Evolutionary conservation across 2,797 vertebrate species (phyloP).

Genomic region (Sphaeramia orbicularis): DNA sequence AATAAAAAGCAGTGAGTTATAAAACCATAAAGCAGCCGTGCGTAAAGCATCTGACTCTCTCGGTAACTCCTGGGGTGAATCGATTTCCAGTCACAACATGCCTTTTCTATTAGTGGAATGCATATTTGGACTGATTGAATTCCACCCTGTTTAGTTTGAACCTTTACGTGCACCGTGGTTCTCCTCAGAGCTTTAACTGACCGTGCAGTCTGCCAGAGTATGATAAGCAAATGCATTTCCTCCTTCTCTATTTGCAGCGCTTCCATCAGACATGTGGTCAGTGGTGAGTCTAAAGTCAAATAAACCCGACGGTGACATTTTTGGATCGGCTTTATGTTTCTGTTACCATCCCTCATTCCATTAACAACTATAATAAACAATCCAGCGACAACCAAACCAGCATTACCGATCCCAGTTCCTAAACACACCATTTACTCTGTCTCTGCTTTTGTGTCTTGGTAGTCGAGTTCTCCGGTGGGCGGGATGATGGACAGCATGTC

Average conservation of each 20-base stretch:
- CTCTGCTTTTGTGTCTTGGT: slow-evolving; percentile 26
- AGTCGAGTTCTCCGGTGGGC: slow-evolving; percentile 91
- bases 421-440: slow-evolving; percentile 16
- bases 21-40: slow-evolving; percentile 63
- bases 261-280: slow-evolving; percentile 18
- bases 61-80: slow-evolving; percentile 69
- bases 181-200: slow-evolving; percentile 28
- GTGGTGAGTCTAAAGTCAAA: slow-evolving; percentile 38
- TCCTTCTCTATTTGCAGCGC: neutral
- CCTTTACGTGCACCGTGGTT: slow-evolving; percentile 28
- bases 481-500: slow-evolving; percentile 92
- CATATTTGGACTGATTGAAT: slow-evolving; percentile 67
- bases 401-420: neutral
- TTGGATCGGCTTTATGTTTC: too few relatives aligned
- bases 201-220: slow-evolving; percentile 19
- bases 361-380: slow-evolving; percentile 47
- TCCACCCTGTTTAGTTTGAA: slow-evolving; percentile 46
- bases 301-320: neutral
- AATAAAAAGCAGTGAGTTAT: slow-evolving; percentile 52
- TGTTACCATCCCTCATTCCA: neutral
- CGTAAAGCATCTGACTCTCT: slow-evolving; percentile 70
- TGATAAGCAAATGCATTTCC: slow-evolving; percentile 51
- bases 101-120: slow-evolving; percentile 65
- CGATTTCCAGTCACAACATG: slow-evolving; percentile 76
- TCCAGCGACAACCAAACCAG: slow-evolving; percentile 25